Percentiles rank a stretch among this genome's conserved stretches.
phyloP scores from a whole-genome alignment of 2,797 vertebrate genomes.

The Muraenolepis orangiensis region DNA sequence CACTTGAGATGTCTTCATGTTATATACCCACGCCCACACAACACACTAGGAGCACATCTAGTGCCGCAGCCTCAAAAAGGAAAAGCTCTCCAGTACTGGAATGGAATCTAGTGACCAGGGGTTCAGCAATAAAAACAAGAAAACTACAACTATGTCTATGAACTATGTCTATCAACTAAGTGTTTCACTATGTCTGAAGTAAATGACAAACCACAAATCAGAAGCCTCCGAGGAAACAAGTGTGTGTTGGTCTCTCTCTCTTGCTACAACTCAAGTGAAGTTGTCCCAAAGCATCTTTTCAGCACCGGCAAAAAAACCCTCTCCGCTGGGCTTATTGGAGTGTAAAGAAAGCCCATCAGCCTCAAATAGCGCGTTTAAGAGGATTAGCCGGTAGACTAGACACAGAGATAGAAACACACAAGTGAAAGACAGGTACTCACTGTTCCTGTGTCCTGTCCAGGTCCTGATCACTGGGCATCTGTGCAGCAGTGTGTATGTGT shows the following conservation, averaged over 20 bases:
- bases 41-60: too few relatives aligned
- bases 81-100: neutral
- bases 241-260: too few relatives aligned
- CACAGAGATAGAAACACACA: neutral
- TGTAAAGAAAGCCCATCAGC: conserved; percentile 1
- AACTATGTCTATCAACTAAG: neutral
- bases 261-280: neutral
- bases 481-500: neutral
- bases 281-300: neutral
- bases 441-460: neutral
- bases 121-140: neutral
- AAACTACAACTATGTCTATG: neutral
- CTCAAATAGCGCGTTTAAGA: conserved; percentile 2
- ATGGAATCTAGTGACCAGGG: neutral
- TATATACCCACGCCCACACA: too few relatives aligned
- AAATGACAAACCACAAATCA: neutral
- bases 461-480: neutral
- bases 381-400: neutral
- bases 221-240: too few relatives aligned
- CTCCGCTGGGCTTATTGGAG: neutral
- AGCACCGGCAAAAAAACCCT: neutral
- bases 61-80: neutral
- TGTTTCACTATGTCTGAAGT: neutral
- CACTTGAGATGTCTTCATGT: too few relatives aligned
- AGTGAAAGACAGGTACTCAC: neutral